These are phyloP conservation scores for Mythimna ferrago DNA, from an alignment of 2,888 invertebrate genomes.

Conservation along the genomic window DNA sequence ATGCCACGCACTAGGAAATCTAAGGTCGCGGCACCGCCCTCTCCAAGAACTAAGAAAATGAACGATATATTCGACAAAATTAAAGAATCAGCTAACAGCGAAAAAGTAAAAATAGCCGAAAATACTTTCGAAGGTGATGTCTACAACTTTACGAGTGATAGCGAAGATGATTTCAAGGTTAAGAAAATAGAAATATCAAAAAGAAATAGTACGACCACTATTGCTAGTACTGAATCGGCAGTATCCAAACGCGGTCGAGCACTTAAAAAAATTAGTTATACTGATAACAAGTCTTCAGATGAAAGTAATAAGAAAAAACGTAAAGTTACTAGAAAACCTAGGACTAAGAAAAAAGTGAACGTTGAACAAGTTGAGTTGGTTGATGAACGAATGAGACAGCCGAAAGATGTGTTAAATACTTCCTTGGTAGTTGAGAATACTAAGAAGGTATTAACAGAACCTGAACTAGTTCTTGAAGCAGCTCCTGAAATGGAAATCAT, in stretches of 20 bases:
- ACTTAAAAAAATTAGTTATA: slow-evolving; percentile 50
- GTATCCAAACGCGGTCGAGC: slow-evolving; percentile 58
- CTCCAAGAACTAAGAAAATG: slow-evolving; percentile 74
- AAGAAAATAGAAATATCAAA: slow-evolving; percentile 70
- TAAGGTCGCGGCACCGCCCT: slow-evolving; percentile 58
- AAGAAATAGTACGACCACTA: slow-evolving; percentile 65
- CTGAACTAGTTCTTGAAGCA: slow-evolving; percentile 63
- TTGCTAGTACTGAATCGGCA: slow-evolving; percentile 65
- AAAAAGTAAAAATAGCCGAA: slow-evolving; percentile 70
- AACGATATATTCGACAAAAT: slow-evolving; percentile 80
- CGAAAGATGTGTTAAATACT: slow-evolving; percentile 72
- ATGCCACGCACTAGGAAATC: slow-evolving; percentile 67
- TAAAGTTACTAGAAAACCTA: slow-evolving; percentile 49
- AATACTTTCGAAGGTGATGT: slow-evolving; percentile 68
- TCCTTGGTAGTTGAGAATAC: slow-evolving; percentile 71
- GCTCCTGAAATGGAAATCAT: slow-evolving; percentile 76
- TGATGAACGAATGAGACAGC: slow-evolving; percentile 81
- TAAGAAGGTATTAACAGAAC: slow-evolving; percentile 51
- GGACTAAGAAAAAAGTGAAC: slow-evolving; percentile 50
- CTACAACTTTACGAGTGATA: slow-evolving; percentile 83
- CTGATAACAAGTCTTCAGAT: slow-evolving; percentile 68
- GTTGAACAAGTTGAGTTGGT: slow-evolving; percentile 63
- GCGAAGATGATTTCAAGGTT: slow-evolving; percentile 80
- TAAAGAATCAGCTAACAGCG: slow-evolving; percentile 72
- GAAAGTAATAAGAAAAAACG: slow-evolving; percentile 59